These are phyloP conservation scores for Elymnias hypermnestra DNA, from an alignment of 1,140 invertebrate genomes.

Conservation along the genomic window DNA sequence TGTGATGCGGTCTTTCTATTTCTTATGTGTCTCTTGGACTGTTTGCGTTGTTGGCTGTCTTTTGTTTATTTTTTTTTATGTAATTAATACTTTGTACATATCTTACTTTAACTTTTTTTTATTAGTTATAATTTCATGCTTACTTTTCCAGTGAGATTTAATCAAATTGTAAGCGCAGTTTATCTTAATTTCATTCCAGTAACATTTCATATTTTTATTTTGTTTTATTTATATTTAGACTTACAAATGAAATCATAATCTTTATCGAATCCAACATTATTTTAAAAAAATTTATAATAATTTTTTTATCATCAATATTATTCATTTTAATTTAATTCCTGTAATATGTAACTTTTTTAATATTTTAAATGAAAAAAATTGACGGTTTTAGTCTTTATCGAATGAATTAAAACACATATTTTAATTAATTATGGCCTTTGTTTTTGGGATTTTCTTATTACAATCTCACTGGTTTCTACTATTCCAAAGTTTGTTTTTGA, in stretches of 20 bases:
- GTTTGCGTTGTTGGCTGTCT: constrained; percentile 38
- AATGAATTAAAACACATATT: too few species aligned
- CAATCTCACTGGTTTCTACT: constrained; percentile 64
- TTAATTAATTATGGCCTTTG: too few species aligned
- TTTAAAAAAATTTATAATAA: too few species aligned
- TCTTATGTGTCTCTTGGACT: constrained; percentile 42
- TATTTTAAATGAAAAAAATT: too few species aligned
- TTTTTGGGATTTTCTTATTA: constrained; percentile 6
- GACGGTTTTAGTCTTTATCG: too few species aligned
- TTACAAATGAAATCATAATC: too few species aligned
- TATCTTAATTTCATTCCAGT: neutral
- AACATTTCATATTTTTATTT: too few species aligned
- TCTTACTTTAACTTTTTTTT: constrained; percentile 36
- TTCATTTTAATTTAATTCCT: too few species aligned
- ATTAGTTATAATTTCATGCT: constrained; percentile 43
- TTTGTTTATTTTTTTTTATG: constrained; percentile 36
- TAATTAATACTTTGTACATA: constrained; percentile 54
- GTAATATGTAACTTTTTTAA: too few species aligned
- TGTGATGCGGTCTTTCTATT: constrained; percentile 43
- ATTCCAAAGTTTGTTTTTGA: constrained; percentile 65
- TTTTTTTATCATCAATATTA: too few species aligned
- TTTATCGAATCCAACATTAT: too few species aligned
- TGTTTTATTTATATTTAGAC: too few species aligned
- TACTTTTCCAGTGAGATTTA: constrained; percentile 50
- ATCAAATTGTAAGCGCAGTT: neutral